Evolutionary conservation across 1,140 invertebrate genomes (phyloP).

Genomic region (Thalassaphorura encarpata): DNA sequence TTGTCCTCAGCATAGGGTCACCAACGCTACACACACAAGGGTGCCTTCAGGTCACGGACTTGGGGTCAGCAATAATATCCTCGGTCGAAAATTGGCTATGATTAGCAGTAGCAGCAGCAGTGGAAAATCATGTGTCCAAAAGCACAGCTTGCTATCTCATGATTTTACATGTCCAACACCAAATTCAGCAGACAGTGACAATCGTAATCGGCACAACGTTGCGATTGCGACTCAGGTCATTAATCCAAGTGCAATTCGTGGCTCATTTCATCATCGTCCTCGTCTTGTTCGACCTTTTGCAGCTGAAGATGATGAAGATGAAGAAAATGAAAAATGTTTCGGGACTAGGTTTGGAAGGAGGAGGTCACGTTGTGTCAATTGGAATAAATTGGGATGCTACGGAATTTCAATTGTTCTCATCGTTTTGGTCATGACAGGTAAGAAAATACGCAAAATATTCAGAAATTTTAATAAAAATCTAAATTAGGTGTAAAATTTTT

Average conservation of each 20-base stretch:
- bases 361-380: not conserved
- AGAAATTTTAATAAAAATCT: no score
- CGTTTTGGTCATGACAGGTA: conserved; percentile 24
- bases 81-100: no score
- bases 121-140: no score
- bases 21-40: no score
- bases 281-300: not conserved
- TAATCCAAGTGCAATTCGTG: conserved; percentile 22
- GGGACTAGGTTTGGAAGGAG: conserved; percentile 3
- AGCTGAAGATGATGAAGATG: conserved; percentile 9
- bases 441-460: no score
- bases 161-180: not conserved
- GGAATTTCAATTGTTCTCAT: conserved; percentile 10
- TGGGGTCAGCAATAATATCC: no score
- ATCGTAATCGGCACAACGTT: conserved; percentile 19
- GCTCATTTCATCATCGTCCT: conserved; percentile 1
- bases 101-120: no score
- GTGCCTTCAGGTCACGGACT: no score
- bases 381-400: conserved; percentile 13
- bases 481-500: no score
- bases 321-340: not conserved
- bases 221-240: conserved; percentile 29
- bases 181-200: conserved; percentile 1
- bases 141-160: not conserved
- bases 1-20: no score